These are phyloP conservation scores for Lepisosteus osseus DNA, from an alignment of 2,113 vertebrate genomes.

Conservation along the genomic window DNA sequence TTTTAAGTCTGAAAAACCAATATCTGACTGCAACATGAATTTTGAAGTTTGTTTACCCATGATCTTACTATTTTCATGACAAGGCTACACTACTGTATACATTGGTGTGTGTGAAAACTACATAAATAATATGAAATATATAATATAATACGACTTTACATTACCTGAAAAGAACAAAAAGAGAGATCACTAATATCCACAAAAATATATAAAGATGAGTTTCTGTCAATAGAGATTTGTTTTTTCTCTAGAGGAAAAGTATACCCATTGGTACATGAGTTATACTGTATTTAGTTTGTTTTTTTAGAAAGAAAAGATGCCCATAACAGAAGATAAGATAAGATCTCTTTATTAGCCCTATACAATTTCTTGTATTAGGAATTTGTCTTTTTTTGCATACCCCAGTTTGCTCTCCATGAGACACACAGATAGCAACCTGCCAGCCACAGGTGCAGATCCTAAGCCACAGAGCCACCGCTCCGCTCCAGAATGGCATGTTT, in stretches of 20 bases:
- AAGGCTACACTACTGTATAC: conserved; percentile 48
- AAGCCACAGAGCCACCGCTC: no score
- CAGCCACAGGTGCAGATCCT: no score
- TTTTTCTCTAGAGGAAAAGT: conserved; percentile 26
- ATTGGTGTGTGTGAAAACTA: conserved; percentile 48
- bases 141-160: conserved; percentile 46
- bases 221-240: conserved; percentile 21
- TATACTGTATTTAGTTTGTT: not conserved
- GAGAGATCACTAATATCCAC: conserved; percentile 38
- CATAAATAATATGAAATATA: conserved; percentile 63
- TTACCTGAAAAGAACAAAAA: conserved; percentile 38
- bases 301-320: no score
- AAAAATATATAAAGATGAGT: conserved; percentile 43
- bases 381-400: no score
- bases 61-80: conserved; percentile 68
- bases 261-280: conserved; percentile 24
- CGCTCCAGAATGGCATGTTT: no score
- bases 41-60: conserved; percentile 58
- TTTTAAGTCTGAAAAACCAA: conserved; percentile 55
- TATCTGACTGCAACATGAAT: conserved; percentile 59
- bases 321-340: no score
- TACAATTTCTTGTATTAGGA: no score
- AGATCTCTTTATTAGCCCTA: no score
- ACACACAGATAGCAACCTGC: no score
- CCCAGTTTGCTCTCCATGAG: no score